Evolutionary conservation across 2,113 vertebrate species (phyloP).

Genomic region (Rousettus leschenaultii): DNA sequence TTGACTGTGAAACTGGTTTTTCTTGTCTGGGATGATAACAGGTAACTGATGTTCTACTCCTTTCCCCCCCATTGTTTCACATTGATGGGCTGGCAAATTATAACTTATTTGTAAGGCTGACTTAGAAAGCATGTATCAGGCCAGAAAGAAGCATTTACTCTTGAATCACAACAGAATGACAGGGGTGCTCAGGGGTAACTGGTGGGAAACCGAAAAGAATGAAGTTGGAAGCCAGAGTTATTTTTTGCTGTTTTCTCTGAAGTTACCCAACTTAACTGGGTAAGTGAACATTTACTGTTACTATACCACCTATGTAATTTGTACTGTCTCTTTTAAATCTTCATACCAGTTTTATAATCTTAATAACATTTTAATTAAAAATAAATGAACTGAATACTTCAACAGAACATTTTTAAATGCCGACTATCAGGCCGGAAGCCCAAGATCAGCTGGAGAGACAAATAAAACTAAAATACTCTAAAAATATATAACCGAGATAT

Average conservation of each 20-base stretch:
- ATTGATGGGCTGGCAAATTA: not conserved
- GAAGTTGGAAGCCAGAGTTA: not conserved
- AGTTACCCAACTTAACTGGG: constrained; percentile 23
- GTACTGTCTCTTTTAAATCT: constrained; percentile 58
- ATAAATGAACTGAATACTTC: constrained; percentile 66
- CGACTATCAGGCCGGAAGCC: not conserved
- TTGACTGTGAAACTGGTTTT: not conserved
- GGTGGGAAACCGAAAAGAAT: not conserved
- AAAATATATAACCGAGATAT: not conserved
- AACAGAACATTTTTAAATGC: constrained; percentile 54
- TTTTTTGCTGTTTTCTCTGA: constrained; percentile 23
- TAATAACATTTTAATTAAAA: constrained; percentile 74
- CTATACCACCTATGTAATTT: constrained; percentile 30
- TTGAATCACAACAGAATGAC: not conserved
- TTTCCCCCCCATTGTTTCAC: not conserved
- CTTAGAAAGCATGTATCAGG: not conserved
- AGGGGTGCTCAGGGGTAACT: not conserved
- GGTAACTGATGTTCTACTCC: not conserved
- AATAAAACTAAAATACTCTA: constrained; percentile 19
- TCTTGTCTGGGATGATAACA: not conserved
- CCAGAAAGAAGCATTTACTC: not conserved
- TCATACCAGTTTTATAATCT: constrained; percentile 58
- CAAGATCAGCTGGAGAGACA: constrained; percentile 34
- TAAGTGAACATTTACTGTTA: constrained; percentile 49
- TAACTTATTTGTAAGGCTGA: not conserved